A percentile compares a stretch with the other conserved stretches of the same genome.
These are phyloP conservation scores for Drosophila mulleri DNA, from an alignment of 2,888 invertebrate genomes.

Conservation along the genomic window DNA sequence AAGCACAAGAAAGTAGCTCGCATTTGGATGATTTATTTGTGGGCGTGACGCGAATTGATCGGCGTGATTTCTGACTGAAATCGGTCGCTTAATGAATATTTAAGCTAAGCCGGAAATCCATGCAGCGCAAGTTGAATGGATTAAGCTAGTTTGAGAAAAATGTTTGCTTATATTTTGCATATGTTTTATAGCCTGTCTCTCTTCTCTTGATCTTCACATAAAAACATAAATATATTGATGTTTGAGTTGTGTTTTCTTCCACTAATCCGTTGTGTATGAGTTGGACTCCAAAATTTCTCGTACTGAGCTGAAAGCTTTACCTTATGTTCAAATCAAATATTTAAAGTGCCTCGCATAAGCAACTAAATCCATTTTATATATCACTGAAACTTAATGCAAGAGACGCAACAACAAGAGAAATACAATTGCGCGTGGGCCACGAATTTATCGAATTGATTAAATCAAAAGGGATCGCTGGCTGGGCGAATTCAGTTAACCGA, in stretches of 20 bases:
- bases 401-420: constrained; percentile 18
- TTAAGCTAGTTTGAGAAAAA: neutral
- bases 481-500: neutral
- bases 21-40: constrained; percentile 16
- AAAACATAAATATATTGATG: too few relatives aligned
- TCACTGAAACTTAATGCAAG: constrained; percentile 50
- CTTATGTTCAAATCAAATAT: constrained; percentile 10
- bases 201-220: neutral
- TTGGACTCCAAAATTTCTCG: too few relatives aligned
- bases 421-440: constrained; percentile 70
- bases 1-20: neutral
- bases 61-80: neutral
- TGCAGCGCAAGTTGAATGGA: neutral
- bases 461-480: constrained; percentile 59
- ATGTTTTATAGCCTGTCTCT: neutral
- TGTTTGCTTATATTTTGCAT: neutral
- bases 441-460: constrained; percentile 72
- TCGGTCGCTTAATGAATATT: neutral
- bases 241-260: neutral
- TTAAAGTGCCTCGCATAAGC: constrained; percentile 15
- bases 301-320: too few relatives aligned
- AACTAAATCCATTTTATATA: neutral
- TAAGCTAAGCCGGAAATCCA: neutral
- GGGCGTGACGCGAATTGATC: constrained; percentile 34
- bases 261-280: neutral